Conservation (phyloP, 2,113 vertebrate genomes). For the Empidonax alnorum region DNA sequence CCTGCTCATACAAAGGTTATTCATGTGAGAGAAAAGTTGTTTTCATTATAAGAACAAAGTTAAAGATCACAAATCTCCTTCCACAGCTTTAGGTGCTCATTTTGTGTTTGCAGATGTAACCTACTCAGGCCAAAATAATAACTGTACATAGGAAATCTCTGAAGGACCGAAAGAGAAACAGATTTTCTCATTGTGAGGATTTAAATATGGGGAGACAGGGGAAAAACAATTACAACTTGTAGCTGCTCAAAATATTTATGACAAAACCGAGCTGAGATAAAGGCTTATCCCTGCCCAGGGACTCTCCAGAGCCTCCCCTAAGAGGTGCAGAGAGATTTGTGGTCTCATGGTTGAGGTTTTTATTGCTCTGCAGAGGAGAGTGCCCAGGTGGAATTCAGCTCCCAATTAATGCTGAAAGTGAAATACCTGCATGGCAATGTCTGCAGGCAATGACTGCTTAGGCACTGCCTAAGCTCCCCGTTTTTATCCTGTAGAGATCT, state of each 20-base stretch:
- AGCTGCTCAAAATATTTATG: not conserved
- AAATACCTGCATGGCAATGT: not conserved
- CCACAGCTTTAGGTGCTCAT: not conserved
- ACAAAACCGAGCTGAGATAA: not conserved
- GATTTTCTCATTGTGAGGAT: not conserved
- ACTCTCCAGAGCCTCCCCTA: not conserved
- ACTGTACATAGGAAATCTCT: not conserved
- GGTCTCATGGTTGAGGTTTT: accelerated
- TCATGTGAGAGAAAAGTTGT: not conserved
- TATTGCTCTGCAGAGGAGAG: not conserved
- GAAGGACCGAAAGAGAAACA: not conserved
- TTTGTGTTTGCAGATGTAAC: not conserved
- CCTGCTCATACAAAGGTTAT: not conserved
- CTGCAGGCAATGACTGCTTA: not conserved
- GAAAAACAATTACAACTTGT: not conserved
- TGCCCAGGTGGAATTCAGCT: not conserved
- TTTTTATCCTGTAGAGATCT: not conserved
- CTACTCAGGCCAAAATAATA: not conserved
- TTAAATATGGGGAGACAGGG: not conserved
- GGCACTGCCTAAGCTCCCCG: not conserved
- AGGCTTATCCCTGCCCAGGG: not conserved
- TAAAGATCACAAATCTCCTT: not conserved
- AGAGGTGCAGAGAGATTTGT: not conserved
- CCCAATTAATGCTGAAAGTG: not conserved
- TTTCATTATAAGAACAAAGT: not conserved